Base-by-base conservation (phyloP, 2,888 invertebrate genomes). In the Choreutis nemorana region DNA sequence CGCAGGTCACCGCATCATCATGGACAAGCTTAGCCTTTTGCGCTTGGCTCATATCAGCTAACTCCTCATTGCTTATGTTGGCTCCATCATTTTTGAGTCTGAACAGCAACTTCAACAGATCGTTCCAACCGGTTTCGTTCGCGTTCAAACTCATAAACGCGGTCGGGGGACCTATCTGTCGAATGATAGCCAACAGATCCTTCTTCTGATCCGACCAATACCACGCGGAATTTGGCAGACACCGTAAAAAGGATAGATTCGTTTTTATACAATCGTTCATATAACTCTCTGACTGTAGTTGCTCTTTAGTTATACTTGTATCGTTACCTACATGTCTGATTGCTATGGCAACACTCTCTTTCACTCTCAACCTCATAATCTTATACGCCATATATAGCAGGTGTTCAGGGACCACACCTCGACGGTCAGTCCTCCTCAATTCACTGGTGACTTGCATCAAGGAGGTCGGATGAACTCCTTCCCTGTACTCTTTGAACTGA, bases 121-220 rank as follows among this genome's bases (percentile, higher is more conserved):
- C 12, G 6, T 10, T 3, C 61, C 62, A 63, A 4, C 45, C 40
- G 7, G 38, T 55, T 55, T 66, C 65, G 38, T 59, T 62, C 2
- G 64, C 60, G 33, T 56, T 61, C 4, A 67, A 15, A 8, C 59
- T 66, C 23, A 66, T 28, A 47, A 64, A 66, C 25, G 43, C 38
- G 30, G 61, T 61, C 31, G 61, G 64, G 37, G 40, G 44, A 6
- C 62, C 61, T 11, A 50, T 37, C 40, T 66, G 61, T 13, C 61
- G 26, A 13, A 64, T 67, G 53, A 62, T 65, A 7, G 61, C 57
- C 31, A 62, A 63, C 25, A 63, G 38, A 41, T 64, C 55, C 42
- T 42, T 48, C 50, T 63, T 63, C 2, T 55, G 32, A 28, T 45
- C 33, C 18, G 45, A 23, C 65, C 66, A 62, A 44, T 48, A 64